Percentiles rank a stretch among this genome's conserved stretches.
phyloP scores from a whole-genome alignment of 2,113 vertebrate genomes.

The Diadophis punctatus region DNA sequence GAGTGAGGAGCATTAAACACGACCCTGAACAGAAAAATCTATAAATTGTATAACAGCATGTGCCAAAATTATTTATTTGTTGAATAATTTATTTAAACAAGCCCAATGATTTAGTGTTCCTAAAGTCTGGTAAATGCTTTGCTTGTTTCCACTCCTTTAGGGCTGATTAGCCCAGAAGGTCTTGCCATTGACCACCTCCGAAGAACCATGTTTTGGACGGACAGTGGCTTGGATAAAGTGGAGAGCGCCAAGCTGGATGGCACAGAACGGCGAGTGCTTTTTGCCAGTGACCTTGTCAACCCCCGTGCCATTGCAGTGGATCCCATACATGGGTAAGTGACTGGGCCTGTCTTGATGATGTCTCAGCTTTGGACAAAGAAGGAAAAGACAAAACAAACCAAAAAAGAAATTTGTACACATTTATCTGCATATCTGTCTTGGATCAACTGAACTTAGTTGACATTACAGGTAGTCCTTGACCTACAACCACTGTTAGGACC shows the following conservation, averaged over 20 bases:
- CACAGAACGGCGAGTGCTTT: slow-evolving; percentile 76
- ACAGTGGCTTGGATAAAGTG: slow-evolving; percentile 87
- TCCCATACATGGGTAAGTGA: slow-evolving; percentile 80
- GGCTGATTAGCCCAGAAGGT: slow-evolving; percentile 90
- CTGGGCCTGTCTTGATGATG: rapidly evolving
- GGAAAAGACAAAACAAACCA: not conserved
- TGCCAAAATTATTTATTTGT: not conserved
- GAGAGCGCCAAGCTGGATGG: slow-evolving; percentile 86
- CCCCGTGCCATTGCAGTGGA: slow-evolving; percentile 92
- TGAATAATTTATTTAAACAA: not conserved
- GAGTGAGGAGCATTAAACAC: not conserved
- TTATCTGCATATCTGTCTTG: not conserved
- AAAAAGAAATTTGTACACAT: not conserved
- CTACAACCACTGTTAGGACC: not conserved
- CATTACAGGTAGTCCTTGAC: not conserved
- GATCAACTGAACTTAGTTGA: not conserved
- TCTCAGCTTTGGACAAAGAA: not conserved
- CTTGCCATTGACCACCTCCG: slow-evolving; percentile 83
- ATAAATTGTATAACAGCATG: not conserved
- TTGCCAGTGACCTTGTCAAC: slow-evolving; percentile 86
- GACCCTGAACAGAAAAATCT: not conserved
- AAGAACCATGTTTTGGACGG: slow-evolving; percentile 90
- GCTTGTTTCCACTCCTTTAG: slow-evolving; percentile 58
- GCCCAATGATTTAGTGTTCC: not conserved
- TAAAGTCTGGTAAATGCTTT: not conserved